phyloP scores from a whole-genome alignment of 2,797 vertebrate species.

The Rachycentron canadum region DNA sequence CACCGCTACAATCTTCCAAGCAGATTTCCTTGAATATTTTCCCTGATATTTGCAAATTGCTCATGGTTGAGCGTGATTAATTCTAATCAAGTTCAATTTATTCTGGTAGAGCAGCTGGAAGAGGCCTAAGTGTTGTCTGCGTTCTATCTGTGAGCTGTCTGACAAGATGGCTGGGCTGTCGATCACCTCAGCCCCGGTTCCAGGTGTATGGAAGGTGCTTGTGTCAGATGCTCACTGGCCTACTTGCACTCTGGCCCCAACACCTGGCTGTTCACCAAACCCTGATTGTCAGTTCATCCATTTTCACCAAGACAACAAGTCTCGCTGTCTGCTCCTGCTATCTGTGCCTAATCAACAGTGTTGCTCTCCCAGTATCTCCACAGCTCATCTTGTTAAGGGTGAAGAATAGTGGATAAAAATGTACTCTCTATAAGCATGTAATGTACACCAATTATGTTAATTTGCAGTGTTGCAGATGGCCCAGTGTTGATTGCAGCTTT shows the following conservation, averaged over 20 bases:
- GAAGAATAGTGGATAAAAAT: conserved; percentile 81
- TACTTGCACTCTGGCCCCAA: conserved; percentile 81
- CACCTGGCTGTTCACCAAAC: conserved; percentile 83
- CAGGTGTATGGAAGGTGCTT: conserved; percentile 84
- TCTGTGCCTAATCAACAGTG: conserved; percentile 75
- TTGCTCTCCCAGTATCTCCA: conserved; percentile 68
- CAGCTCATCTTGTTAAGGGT: conserved; percentile 78
- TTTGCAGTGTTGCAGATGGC: conserved; percentile 87
- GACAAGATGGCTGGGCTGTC: conserved; percentile 76
- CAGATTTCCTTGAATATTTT: conserved; percentile 76
- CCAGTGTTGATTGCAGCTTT: conserved; percentile 87
- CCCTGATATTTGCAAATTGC: conserved; percentile 83
- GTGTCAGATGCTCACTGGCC: conserved; percentile 80
- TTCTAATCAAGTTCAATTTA: conserved; percentile 89
- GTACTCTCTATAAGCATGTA: conserved; percentile 85
- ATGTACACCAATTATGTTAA: conserved; percentile 89
- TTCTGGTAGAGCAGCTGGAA: conserved; percentile 86
- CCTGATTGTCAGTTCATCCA: conserved; percentile 78
- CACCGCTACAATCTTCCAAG: conserved; percentile 35
- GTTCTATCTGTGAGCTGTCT: conserved; percentile 78
- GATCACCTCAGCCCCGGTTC: conserved; percentile 78
- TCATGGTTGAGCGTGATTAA: conserved; percentile 82
- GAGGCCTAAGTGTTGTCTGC: conserved; percentile 72
- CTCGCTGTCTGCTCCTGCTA: conserved; percentile 59
- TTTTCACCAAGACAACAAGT: conserved; percentile 70